A percentile compares a stretch with the other conserved stretches of the same genome.
phyloP scores from a whole-genome alignment of 2,113 vertebrate species.

The Plestiodon gilberti region DNA sequence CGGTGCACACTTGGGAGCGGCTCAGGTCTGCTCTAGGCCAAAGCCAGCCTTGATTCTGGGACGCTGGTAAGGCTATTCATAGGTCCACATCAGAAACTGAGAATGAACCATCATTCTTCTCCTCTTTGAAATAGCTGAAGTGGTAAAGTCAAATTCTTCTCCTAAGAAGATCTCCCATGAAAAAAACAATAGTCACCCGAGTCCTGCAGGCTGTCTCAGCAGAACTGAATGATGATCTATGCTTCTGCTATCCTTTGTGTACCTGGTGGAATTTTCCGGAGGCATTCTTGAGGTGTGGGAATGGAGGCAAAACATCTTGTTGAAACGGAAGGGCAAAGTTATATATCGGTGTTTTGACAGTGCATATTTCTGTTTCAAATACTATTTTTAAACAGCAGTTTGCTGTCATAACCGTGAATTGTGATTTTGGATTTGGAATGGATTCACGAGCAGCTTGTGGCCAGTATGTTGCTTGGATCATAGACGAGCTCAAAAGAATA shows the following conservation, averaged over 20 bases:
- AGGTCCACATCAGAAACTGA: not conserved
- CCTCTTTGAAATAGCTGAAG: not conserved
- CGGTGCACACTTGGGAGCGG: no score
- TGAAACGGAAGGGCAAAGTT: not conserved
- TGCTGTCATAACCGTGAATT: slow-evolving; percentile 3
- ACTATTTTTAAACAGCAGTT: slow-evolving; percentile 3
- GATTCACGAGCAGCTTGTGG: not conserved
- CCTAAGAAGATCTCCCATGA: not conserved
- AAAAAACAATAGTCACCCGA: not conserved
- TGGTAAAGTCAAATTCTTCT: not conserved
- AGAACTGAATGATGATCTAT: not conserved
- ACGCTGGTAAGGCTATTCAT: no score
- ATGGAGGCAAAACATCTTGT: not conserved
- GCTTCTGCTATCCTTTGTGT: slow-evolving; percentile 9
- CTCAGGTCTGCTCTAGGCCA: no score
- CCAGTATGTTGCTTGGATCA: slow-evolving; percentile 17
- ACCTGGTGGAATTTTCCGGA: not conserved
- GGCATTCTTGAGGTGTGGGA: not conserved
- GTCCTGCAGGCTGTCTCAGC: not conserved
- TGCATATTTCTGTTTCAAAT: not conserved
- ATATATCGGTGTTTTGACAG: slow-evolving; percentile 12
- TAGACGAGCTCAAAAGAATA: not conserved
- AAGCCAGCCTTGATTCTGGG: no score
- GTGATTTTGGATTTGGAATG: slow-evolving; percentile 15
- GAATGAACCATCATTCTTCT: not conserved